Evolutionary conservation across 2,888 invertebrate species (phyloP).

Genomic region (Timema podura): DNA sequence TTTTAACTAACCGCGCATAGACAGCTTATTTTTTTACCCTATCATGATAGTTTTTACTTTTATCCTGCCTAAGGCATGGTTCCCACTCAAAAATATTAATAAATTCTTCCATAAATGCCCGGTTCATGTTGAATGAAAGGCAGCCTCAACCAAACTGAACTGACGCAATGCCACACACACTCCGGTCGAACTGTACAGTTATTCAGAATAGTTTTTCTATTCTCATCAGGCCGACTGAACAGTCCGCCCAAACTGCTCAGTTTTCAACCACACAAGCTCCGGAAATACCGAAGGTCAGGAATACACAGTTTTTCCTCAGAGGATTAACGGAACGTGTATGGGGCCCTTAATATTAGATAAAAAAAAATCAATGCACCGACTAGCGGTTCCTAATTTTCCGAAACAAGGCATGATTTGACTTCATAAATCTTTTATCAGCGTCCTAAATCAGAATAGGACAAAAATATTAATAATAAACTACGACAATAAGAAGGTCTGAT

Average conservation of each 20-base stretch:
- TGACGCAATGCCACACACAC: not conserved
- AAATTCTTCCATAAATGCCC: too few relatives aligned
- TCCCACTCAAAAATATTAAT: too few relatives aligned
- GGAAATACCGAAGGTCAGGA: not conserved
- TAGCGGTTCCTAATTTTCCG: too few relatives aligned
- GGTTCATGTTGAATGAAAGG: not conserved
- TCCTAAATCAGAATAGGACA: too few relatives aligned
- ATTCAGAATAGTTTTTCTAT: not conserved
- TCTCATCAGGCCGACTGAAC: not conserved
- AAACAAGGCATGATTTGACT: too few relatives aligned
- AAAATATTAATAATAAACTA: too few relatives aligned
- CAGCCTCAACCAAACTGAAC: not conserved
- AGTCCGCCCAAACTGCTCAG: not conserved
- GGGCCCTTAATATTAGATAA: too few relatives aligned
- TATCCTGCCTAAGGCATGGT: not conserved
- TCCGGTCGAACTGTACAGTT: not conserved
- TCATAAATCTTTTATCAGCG: too few relatives aligned
- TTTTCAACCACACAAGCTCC: constrained; percentile 4
- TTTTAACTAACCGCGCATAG: not conserved
- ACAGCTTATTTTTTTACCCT: not conserved
- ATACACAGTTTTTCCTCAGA: too few relatives aligned
- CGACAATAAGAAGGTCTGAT: too few relatives aligned
- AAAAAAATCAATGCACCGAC: too few relatives aligned
- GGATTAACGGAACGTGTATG: constrained; percentile 7
- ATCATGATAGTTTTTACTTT: not conserved